A percentile compares a stretch with the other conserved stretches of the same genome.
Conservation (phyloP, 30 jellyfish, hydroid and myxozoan species). For the Hydractinia echinata region DNA sequence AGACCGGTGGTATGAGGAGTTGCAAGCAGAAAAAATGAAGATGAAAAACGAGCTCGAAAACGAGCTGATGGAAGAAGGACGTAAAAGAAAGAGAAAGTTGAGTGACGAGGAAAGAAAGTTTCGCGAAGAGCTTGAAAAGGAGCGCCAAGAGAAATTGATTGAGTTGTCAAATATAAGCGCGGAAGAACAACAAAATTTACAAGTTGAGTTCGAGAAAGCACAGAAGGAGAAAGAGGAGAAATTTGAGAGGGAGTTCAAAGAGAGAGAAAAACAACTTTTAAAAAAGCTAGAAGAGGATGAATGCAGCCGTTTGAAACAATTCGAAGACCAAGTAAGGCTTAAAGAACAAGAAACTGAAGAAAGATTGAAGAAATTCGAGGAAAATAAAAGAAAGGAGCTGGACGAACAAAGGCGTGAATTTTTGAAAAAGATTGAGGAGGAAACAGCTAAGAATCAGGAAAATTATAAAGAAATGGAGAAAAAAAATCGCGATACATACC, state of each 20-base stretch:
- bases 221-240: not conserved
- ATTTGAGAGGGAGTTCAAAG: not conserved
- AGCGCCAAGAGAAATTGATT: conserved; percentile 12
- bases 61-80: conserved; percentile 31
- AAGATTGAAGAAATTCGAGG: conserved; percentile 8
- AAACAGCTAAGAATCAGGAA: not conserved
- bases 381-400: conserved; percentile 14
- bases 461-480: not conserved
- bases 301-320: not conserved
- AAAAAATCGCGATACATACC: too few relatives aligned
- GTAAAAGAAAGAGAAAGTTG: conserved; percentile 19
- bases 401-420: not conserved
- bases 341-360: not conserved
- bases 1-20: not conserved
- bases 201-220: conserved; percentile 4
- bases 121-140: conserved; percentile 11
- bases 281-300: not conserved
- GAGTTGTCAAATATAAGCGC: conserved; percentile 5
- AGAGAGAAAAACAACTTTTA: conserved; percentile 7
- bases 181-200: not conserved
- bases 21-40: not conserved
- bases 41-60: not conserved
- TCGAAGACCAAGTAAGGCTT: conserved; percentile 6
- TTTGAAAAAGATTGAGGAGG: not conserved
- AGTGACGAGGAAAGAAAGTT: not conserved